phyloP scores from a whole-genome alignment of 2,113 vertebrate species.

The Acanthisitta chloris region DNA sequence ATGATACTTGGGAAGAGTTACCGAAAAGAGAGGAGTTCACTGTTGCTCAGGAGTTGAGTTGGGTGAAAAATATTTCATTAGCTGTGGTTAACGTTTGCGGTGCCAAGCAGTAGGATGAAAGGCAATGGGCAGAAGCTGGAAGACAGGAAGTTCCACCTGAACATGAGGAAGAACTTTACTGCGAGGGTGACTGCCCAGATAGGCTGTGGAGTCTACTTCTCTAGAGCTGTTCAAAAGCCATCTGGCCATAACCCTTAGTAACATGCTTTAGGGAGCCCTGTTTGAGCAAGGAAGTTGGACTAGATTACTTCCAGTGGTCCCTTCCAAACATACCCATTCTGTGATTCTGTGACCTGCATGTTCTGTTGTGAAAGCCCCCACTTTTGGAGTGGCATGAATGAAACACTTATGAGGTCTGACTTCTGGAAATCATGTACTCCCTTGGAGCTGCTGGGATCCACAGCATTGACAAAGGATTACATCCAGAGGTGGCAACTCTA shows the following conservation, averaged over 20 bases:
- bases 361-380: neutral
- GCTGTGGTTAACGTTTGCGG: neutral
- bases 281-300: neutral
- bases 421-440: fast-evolving
- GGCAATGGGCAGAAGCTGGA: neutral
- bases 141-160: neutral
- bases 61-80: neutral
- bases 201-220: neutral
- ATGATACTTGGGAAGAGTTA: neutral
- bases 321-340: neutral
- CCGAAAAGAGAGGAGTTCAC: neutral
- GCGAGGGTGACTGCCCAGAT: neutral
- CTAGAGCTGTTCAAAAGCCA: neutral
- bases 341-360: neutral
- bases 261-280: neutral
- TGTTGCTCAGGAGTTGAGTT: neutral
- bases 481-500: neutral
- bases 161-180: neutral
- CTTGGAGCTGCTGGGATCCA: neutral
- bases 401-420: neutral
- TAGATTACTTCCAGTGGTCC: neutral
- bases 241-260: neutral
- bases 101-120: neutral
- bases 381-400: neutral
- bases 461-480: neutral